Evolutionary conservation across 2,113 vertebrate genomes (phyloP).

Genomic region (Pteruthius melanotis): DNA sequence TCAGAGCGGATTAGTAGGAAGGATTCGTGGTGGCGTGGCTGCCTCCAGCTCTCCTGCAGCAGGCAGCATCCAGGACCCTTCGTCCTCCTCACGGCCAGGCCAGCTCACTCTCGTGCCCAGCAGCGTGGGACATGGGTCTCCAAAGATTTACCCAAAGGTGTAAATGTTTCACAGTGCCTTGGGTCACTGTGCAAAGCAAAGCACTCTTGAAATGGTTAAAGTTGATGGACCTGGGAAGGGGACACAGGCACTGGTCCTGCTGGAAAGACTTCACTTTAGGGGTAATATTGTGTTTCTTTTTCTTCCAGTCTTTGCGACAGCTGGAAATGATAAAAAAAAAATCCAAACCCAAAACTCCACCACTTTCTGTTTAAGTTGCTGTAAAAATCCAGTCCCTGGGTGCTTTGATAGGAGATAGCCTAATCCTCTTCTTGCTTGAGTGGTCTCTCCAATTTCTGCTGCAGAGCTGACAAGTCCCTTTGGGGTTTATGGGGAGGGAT

Average conservation of each 20-base stretch:
- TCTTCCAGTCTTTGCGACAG: background rate
- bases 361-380: slow-evolving; percentile 35
- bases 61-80: background rate
- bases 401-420: slow-evolving; percentile 55
- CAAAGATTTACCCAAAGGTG: background rate
- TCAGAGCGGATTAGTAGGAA: background rate
- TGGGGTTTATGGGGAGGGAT: slow-evolving; percentile 36
- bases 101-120: background rate
- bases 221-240: background rate
- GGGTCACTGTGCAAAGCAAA: background rate
- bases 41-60: background rate
- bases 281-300: background rate
- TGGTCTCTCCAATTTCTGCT: slow-evolving; percentile 64
- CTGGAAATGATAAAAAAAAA: background rate
- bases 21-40: rapidly evolving
- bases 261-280: background rate
- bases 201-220: background rate
- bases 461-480: slow-evolving; percentile 52
- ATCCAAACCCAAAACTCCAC: background rate
- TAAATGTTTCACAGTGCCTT: background rate
- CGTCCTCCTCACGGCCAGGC: rapidly evolving
- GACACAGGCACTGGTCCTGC: background rate
- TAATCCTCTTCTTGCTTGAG: slow-evolving; percentile 69
- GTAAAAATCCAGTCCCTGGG: slow-evolving; percentile 1
- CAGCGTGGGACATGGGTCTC: rapidly evolving